Percentiles rank a stretch among this genome's conserved stretches.
Evolutionary conservation across 2,113 vertebrate genomes (phyloP).

Genomic region (Nycticebus coucang): DNA sequence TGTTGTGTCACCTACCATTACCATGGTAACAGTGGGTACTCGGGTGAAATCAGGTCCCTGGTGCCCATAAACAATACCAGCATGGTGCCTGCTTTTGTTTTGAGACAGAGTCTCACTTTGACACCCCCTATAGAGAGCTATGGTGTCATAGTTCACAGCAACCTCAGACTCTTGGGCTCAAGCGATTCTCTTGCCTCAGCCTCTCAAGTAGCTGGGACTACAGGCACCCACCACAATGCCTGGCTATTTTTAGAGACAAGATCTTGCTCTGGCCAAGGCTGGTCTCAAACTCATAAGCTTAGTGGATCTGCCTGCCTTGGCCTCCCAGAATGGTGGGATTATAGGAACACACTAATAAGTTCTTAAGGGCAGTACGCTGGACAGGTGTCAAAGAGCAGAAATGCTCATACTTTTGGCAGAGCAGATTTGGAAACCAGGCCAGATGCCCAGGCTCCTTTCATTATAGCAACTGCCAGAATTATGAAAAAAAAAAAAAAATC

Average conservation of each 20-base stretch:
- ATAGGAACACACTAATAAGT: background rate
- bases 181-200: too few species aligned
- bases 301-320: too few species aligned
- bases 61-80: background rate
- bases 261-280: too few species aligned
- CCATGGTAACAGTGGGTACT: background rate
- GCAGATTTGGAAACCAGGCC: background rate
- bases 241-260: too few species aligned
- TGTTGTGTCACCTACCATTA: background rate
- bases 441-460: background rate
- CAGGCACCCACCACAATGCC: too few species aligned
- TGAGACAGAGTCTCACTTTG: too few species aligned
- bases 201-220: too few species aligned
- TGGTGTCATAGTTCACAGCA: too few species aligned
- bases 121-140: too few species aligned
- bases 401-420: background rate
- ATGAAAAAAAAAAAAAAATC: background rate
- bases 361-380: background rate
- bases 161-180: too few species aligned
- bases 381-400: background rate
- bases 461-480: background rate
- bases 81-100: background rate
- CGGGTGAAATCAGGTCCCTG: background rate
- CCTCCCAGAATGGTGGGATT: too few species aligned
- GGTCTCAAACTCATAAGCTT: too few species aligned